Conservation (phyloP, 2,888 invertebrate species). For the Heteromurus nitidus region DNA sequence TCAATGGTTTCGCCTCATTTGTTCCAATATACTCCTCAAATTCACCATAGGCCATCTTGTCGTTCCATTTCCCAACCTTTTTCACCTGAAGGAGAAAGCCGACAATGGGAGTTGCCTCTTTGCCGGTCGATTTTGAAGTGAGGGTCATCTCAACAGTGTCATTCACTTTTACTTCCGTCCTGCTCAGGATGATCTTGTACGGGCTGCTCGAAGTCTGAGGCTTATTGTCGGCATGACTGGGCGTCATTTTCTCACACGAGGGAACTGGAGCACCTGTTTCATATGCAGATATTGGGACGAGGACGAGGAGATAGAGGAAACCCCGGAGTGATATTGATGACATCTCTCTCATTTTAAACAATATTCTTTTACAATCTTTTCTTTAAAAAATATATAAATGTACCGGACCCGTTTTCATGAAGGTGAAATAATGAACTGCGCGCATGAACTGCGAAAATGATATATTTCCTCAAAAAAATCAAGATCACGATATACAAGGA, state of each 20-base stretch:
- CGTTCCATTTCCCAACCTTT: slow-evolving; percentile 76
- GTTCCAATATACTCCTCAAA: neutral
- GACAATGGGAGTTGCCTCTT: too few relatives aligned
- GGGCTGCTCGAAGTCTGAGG: slow-evolving; percentile 14
- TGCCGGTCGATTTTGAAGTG: slow-evolving; percentile 7
- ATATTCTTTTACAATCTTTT: too few relatives aligned
- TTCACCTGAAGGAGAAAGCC: slow-evolving; percentile 80
- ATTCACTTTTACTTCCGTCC: neutral
- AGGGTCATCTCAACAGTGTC: slow-evolving; percentile 16
- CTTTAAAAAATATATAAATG: too few relatives aligned
- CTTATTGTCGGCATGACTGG: neutral
- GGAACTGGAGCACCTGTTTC: slow-evolving; percentile 5
- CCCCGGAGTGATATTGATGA: too few relatives aligned
- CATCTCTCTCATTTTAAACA: too few relatives aligned
- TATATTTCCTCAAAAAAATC: too few relatives aligned
- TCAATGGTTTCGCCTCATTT: neutral
- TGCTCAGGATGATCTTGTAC: slow-evolving; percentile 17
- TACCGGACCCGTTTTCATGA: too few relatives aligned
- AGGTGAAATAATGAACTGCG: too few relatives aligned
- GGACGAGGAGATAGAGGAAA: neutral
- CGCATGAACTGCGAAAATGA: too few relatives aligned
- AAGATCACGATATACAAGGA: too few relatives aligned
- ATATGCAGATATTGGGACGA: neutral
- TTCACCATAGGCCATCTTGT: slow-evolving; percentile 75
- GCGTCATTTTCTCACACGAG: slow-evolving; percentile 11